Conservation (phyloP, 2,113 vertebrate species). For the Zosterops hypoxanthus region DNA sequence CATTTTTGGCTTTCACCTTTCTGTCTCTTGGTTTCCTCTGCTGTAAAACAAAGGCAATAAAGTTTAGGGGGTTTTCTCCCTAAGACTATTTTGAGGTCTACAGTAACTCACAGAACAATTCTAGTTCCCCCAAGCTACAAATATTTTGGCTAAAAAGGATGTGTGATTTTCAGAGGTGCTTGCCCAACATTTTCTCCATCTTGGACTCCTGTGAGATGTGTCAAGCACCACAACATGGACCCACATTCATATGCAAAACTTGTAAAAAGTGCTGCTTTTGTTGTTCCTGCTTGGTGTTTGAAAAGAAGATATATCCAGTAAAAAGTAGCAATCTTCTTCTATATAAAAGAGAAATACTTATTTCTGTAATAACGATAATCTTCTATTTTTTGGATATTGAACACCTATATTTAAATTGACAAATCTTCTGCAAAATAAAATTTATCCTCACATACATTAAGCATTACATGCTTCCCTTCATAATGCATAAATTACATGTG, state of each 20-base stretch:
- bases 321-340: neutral
- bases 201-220: neutral
- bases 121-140: neutral
- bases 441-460: neutral
- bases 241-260: neutral
- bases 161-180: constrained; percentile 13
- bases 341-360: neutral
- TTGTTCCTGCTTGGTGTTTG: neutral
- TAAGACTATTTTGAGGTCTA: neutral
- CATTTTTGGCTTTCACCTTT: neutral
- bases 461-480: neutral
- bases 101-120: neutral
- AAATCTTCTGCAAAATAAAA: neutral
- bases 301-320: neutral
- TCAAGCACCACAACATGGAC: neutral
- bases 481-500: neutral
- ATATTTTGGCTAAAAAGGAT: neutral
- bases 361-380: neutral
- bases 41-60: neutral
- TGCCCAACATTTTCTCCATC: neutral
- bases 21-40: neutral
- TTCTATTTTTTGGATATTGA: neutral
- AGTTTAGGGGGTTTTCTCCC: neutral
- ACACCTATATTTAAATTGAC: neutral
- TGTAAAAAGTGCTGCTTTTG: neutral